phyloP scores from a whole-genome alignment of 1,140 invertebrate genomes.

The Leptopilina boulardi region DNA sequence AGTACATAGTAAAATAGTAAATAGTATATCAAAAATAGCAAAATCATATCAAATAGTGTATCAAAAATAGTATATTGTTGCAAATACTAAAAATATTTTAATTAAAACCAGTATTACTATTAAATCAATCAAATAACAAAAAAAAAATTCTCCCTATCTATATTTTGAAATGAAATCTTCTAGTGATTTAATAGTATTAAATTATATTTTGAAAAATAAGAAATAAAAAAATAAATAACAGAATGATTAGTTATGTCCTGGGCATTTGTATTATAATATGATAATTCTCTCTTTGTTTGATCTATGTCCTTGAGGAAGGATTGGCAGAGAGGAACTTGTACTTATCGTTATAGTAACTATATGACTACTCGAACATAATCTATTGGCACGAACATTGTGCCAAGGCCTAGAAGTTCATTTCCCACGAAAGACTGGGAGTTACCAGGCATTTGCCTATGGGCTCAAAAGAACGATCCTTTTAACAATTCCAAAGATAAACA shows the following conservation, averaged over 20 bases:
- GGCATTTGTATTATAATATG: neutral
- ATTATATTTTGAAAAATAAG: neutral
- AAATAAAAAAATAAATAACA: neutral
- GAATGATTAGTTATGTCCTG: neutral
- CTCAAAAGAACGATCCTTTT: slow-evolving; percentile 44
- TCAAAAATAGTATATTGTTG: no score
- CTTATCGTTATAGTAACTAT: no score
- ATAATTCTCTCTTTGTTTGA: neutral
- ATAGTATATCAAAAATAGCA: no score
- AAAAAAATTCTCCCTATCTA: no score
- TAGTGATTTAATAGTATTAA: no score
- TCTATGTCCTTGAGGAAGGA: neutral
- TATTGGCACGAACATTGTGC: slow-evolving; percentile 23
- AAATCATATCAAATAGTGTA: no score
- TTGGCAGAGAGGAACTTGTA: slow-evolving; percentile 43
- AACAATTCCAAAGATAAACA: slow-evolving; percentile 42
- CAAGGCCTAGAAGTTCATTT: slow-evolving; percentile 46
- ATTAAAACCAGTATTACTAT: no score
- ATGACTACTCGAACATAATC: slow-evolving; percentile 32
- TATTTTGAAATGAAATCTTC: no score
- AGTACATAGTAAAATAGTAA: no score
- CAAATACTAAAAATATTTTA: no score
- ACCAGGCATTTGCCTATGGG: slow-evolving; percentile 28
- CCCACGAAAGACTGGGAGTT: slow-evolving; percentile 54
- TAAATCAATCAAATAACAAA: no score